A percentile compares a stretch with the other conserved stretches of the same genome.
phyloP scores from a whole-genome alignment of 2,797 vertebrate species.

The Odontamblyopus rebecca region DNA sequence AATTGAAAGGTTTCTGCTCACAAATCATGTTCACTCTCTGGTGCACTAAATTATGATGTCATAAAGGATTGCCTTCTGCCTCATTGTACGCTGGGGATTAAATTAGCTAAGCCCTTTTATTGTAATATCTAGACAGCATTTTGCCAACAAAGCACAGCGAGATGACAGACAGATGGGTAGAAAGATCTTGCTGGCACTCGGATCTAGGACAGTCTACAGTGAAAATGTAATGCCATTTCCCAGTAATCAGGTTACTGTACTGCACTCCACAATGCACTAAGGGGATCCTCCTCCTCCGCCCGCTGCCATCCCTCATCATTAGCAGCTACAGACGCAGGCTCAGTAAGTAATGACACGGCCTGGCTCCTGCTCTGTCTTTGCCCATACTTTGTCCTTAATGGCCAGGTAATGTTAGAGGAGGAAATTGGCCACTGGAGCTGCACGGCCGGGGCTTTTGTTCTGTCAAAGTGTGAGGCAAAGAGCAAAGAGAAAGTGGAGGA shows the following conservation, averaged over 20 bases:
- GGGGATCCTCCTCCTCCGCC: slow-evolving; percentile 63
- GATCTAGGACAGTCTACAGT: slow-evolving; percentile 70
- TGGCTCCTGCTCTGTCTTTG: slow-evolving; percentile 36
- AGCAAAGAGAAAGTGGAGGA: slow-evolving; percentile 15
- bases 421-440: slow-evolving; percentile 42
- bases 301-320: slow-evolving; percentile 67
- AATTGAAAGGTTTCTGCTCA: slow-evolving; percentile 42
- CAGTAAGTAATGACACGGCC: slow-evolving; percentile 54
- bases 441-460: slow-evolving; percentile 41
- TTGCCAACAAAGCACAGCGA: slow-evolving; percentile 45
- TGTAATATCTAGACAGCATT: slow-evolving; percentile 23
- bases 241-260: slow-evolving; percentile 72
- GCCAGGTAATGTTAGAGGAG: slow-evolving; percentile 48
- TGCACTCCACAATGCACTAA: slow-evolving; percentile 58
- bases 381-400: slow-evolving; percentile 52
- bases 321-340: slow-evolving; percentile 57
- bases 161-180: slow-evolving; percentile 28
- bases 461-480: slow-evolving; percentile 48
- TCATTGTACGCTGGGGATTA: slow-evolving; percentile 32
- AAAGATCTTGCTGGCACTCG: slow-evolving; percentile 17
- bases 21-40: slow-evolving; percentile 16
- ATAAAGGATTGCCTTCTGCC: slow-evolving; percentile 14
- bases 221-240: slow-evolving; percentile 58
- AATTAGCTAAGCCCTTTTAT: slow-evolving; percentile 35
- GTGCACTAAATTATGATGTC: slow-evolving; percentile 17